Base-by-base conservation (phyloP, 2,888 invertebrate genomes). In the Agriopis leucophaearia region DNA sequence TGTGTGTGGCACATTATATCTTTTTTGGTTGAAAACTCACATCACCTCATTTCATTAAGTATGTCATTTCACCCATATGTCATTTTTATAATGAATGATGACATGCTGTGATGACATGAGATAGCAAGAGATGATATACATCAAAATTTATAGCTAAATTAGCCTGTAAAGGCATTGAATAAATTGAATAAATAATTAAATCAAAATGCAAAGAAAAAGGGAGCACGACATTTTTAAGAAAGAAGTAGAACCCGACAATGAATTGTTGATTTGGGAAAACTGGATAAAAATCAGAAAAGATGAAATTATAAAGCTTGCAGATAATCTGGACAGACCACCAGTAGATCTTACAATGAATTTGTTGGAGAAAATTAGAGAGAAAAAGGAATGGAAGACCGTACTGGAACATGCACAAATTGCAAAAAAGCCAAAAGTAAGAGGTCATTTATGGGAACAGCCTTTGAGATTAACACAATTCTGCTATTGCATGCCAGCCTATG, bases 261-360 rank as follows among this genome's bases (percentile, higher is more conserved):
- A 90, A 71, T 74, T 94, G 47, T 69, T 88, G 6, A 69, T 85
- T 16, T 93, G 94, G 94, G 90, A 92, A 70, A 87, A 88, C 81
- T 93, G 93, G 92, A 82, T 90, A 70, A 77, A 82, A 74, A 88
- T 91, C 52, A 82, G 94, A 69, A 81, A 83, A 73, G 86, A 88
- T 5, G 92, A 92, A 74, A 84, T 82, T 0, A 73, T 71, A 8
- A 75, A 78, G 40, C 81, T 94, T 40, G 84, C 81, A 0, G 71
- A 81, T 54, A 78, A 70, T 51, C 79, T 85, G 0, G 59, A 78
- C 1, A 80, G 86, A 64, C 77, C 82, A 44, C 88, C 91, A 45
- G 85, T 72, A 0, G 91, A 93, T 64, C 76, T 94, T 18, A 75
- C 85, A 10, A 92, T 94, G 92, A 93, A 93, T 71, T 71, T 88